These are phyloP conservation scores for Mormyrus hasselquistii DNA, from an alignment of 2,797 vertebrate genomes.

Conservation along the genomic window DNA sequence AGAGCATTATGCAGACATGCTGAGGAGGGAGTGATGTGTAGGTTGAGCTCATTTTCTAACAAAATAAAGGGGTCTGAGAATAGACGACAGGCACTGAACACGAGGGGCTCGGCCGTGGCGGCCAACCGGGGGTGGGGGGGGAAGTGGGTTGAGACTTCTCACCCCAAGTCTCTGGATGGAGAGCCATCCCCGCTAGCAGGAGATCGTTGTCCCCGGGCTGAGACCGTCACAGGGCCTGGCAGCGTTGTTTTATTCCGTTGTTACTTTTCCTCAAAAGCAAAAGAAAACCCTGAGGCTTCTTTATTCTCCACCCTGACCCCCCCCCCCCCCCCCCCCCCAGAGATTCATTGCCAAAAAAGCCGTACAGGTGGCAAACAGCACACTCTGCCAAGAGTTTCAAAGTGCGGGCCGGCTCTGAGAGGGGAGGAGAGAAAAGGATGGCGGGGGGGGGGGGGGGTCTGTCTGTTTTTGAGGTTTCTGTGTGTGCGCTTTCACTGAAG, in stretches of 20 bases:
- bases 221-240: neutral
- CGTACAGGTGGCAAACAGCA: constrained; percentile 39
- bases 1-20: constrained; percentile 23
- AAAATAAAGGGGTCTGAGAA: neutral
- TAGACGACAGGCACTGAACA: neutral
- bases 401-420: constrained; percentile 18
- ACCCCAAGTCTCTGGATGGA: neutral
- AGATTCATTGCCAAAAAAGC: constrained; percentile 33
- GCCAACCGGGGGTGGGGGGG: neutral
- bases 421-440: constrained; percentile 5
- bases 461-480: constrained; percentile 23
- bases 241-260: neutral
- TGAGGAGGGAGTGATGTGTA: constrained; percentile 29
- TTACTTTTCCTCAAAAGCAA: constrained; percentile 22
- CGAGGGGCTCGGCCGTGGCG: neutral
- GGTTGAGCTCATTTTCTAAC: neutral
- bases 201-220: neutral
- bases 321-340: neutral
- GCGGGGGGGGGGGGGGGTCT: constrained; percentile 9
- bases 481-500: constrained; percentile 20
- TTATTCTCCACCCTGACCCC: constrained; percentile 6
- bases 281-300: constrained; percentile 29
- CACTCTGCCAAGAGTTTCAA: constrained; percentile 35
- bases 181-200: neutral
- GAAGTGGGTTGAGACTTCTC: neutral